Evolutionary conservation across 2,797 vertebrate genomes (phyloP), one percentile per base, ranked within the genome.

Genomic region (Poecile montanus): DNA sequence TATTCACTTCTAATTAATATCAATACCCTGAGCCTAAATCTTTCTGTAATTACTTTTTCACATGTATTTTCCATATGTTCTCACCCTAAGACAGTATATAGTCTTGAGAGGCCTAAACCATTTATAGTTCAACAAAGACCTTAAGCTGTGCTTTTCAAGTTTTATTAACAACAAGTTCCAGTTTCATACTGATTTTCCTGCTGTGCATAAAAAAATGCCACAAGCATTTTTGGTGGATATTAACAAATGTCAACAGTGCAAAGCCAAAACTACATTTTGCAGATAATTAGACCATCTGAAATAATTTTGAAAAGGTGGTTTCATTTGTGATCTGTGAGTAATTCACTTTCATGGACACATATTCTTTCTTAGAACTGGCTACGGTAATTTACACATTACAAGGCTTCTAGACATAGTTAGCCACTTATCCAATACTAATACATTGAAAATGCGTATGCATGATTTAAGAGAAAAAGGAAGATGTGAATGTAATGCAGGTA

Each of bases 91-190:
- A 94, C 65, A 67, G 45, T 61, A 83, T 30, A 65, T 53, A 95
- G 88, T 73, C 63, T 79, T 88, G 76, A 93, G 85, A 93, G 72
- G 75, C 65, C 85, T 90, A 90, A 97, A 93, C 76, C 89, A 84
- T 94, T 97, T 95, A 89, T 80, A 94, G 92, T 71, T 94, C 86
- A 95, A 87, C 73, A 92, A 95, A 94, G 92, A 97, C 93, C 75
- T 92, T 97, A 96, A 97, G 89, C 92, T 94, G 89, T 93, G 85
- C 93, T 96, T 97, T 97, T 97, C 95, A 96, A 94, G 48, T 96
- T 97, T 96, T 95, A 97, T 96, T 96, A 97, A 94, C 89, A 96
- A 97, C 86, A 94, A 95, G 74, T 89, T 94, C 93, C 71, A 91
- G 82, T 95, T 97, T 85, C 94, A 90, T 82, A 94, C 79, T 85